Percentiles rank a stretch among this genome's conserved stretches.
These are phyloP conservation scores for Tetropium fuscum DNA, from an alignment of 2,888 invertebrate species.

Conservation along the genomic window DNA sequence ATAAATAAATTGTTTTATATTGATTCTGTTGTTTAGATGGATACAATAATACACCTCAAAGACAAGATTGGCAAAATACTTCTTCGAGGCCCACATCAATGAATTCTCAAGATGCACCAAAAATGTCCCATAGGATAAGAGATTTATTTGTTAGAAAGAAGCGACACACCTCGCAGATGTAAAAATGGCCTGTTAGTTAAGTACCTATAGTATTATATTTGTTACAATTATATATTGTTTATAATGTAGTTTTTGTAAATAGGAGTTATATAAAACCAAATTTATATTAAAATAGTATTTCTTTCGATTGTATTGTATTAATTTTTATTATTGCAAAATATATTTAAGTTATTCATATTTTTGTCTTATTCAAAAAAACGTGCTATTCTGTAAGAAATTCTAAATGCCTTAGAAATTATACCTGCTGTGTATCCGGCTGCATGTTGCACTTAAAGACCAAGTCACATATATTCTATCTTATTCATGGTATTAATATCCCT, in stretches of 20 bases:
- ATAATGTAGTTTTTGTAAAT: conserved; percentile 40
- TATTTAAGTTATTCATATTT: conserved; percentile 22
- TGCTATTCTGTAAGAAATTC: too few species aligned
- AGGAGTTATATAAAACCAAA: conserved; percentile 36
- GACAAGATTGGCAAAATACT: conserved; percentile 43
- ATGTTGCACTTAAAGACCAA: too few species aligned
- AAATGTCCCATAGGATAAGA: conserved; percentile 72
- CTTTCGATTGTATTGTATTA: conserved; percentile 28
- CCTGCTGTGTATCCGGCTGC: too few species aligned
- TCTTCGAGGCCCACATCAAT: conserved; percentile 52
- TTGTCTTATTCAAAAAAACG: neutral
- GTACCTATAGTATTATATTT: conserved; percentile 34
- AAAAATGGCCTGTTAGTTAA: conserved; percentile 18
- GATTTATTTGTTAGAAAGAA: conserved; percentile 72
- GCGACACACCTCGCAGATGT: conserved; percentile 71
- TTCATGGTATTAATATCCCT: too few species aligned
- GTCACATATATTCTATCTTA: too few species aligned
- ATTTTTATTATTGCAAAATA: conserved; percentile 31
- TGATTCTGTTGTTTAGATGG: conserved; percentile 38
- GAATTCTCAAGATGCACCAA: conserved; percentile 67
- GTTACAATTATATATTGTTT: conserved; percentile 38
- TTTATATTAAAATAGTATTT: conserved; percentile 27
- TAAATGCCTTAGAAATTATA: too few species aligned
- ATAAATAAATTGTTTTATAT: neutral
- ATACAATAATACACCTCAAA: conserved; percentile 40